A percentile compares a stretch with the other conserved stretches of the same genome.
These are phyloP conservation scores for Silurus glanis DNA, from an alignment of 2,113 vertebrate genomes.

Conservation along the genomic window DNA sequence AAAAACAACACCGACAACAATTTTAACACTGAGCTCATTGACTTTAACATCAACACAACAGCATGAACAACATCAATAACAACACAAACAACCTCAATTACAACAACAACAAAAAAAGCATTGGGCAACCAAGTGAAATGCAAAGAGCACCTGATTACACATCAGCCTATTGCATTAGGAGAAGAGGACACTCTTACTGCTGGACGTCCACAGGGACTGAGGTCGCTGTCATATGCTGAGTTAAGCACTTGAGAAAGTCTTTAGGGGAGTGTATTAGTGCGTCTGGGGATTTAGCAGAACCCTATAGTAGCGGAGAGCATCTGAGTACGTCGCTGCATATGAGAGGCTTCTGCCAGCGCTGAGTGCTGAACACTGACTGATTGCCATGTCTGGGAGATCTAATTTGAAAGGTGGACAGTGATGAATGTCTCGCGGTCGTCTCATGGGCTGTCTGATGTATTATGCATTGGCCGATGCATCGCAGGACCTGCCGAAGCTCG, in stretches of 20 bases:
- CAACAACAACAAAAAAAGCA: conserved; percentile 4
- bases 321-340: conserved; percentile 35
- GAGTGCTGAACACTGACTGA: conserved; percentile 76
- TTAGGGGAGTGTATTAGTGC: conserved; percentile 36
- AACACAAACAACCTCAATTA: background rate
- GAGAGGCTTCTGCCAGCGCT: conserved; percentile 57
- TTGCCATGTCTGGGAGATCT: conserved; percentile 74
- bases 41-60: background rate
- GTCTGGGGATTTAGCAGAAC: conserved; percentile 44
- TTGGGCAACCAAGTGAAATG: conserved; percentile 29
- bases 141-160: conserved; percentile 27
- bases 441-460: conserved; percentile 77
- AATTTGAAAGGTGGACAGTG: conserved; percentile 81
- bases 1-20: background rate
- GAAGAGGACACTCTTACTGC: conserved; percentile 29
- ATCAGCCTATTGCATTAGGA: background rate
- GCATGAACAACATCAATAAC: background rate
- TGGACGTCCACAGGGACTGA: conserved; percentile 43
- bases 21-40: background rate
- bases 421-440: conserved; percentile 75
- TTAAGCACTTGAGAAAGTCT: conserved; percentile 52
- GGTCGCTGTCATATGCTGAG: conserved; percentile 40
- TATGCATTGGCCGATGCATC: conserved; percentile 75
- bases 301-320: conserved; percentile 39
- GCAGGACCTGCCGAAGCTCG: conserved; percentile 67